Conservation (phyloP, 2,888 invertebrate genomes). For the Caenorhabditis virilis region DNA sequence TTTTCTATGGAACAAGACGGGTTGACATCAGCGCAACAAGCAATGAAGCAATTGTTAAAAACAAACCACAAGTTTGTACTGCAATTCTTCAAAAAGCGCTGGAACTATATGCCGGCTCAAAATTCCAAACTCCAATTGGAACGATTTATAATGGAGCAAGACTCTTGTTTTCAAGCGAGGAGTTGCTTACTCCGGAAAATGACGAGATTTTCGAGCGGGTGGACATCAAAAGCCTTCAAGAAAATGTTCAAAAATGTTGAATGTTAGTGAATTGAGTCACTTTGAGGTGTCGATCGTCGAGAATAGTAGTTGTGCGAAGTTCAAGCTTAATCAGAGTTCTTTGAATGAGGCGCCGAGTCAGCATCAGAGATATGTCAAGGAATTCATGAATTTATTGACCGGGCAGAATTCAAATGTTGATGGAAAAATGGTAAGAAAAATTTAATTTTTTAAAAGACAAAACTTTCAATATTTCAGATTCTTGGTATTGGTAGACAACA, state of each 20-base stretch:
- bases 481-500: background rate
- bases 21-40: too few relatives aligned
- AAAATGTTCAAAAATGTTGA: too few relatives aligned
- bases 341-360: slow-evolving; percentile 3
- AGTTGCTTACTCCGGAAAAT: background rate
- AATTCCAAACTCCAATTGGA: slow-evolving; percentile 1
- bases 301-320: background rate
- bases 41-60: too few relatives aligned
- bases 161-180: slow-evolving; percentile 3
- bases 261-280: too few relatives aligned
- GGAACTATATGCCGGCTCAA: slow-evolving; percentile 10
- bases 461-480: too few relatives aligned
- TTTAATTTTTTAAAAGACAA: too few relatives aligned
- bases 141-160: slow-evolving; percentile 2
- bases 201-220: too few relatives aligned
- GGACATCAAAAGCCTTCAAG: too few relatives aligned
- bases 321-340: slow-evolving; percentile 2
- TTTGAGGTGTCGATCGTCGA: background rate
- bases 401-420: slow-evolving; percentile 3
- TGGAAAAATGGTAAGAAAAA: slow-evolving; percentile 5
- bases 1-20: too few relatives aligned
- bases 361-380: slow-evolving; percentile 11
- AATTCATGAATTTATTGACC: slow-evolving; percentile 27
- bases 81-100: background rate
- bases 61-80: too few relatives aligned